Evolutionary conservation across 2,113 vertebrate species (phyloP).

Genomic region (Maccullochella peelii): DNA sequence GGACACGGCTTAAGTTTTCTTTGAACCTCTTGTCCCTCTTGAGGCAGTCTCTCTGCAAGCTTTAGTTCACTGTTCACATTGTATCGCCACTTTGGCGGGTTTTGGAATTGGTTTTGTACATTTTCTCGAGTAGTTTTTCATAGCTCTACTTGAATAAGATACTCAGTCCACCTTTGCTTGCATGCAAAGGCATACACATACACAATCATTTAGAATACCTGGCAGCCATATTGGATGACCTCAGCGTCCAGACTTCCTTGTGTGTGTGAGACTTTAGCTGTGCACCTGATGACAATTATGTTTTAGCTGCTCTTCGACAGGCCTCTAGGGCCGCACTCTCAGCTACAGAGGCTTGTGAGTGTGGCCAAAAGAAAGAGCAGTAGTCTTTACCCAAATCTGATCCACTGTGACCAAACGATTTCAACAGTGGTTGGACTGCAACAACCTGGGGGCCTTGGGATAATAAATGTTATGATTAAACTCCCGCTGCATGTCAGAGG

Average conservation of each 20-base stretch:
- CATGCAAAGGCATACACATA: slow-evolving; percentile 3
- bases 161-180: background rate
- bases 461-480: slow-evolving; percentile 42
- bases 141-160: background rate
- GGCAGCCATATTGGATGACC: slow-evolving; percentile 75
- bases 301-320: slow-evolving; percentile 19
- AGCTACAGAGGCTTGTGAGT: slow-evolving; percentile 1
- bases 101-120: background rate
- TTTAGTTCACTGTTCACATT: background rate
- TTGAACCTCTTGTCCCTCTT: background rate
- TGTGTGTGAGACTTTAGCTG: slow-evolving; percentile 65
- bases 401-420: slow-evolving; percentile 62
- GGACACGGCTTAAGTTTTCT: background rate
- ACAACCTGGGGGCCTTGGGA: slow-evolving; percentile 24
- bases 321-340: slow-evolving; percentile 25
- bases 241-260: slow-evolving; percentile 71
- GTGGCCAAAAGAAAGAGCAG: slow-evolving; percentile 45
- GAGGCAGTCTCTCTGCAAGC: background rate
- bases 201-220: slow-evolving; percentile 16
- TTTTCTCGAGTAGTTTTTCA: background rate
- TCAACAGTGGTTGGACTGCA: slow-evolving; percentile 46
- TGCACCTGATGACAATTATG: slow-evolving; percentile 65
- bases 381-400: slow-evolving; percentile 49
- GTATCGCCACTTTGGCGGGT: background rate
- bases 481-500: slow-evolving; percentile 19